Evolutionary conservation across 1,140 invertebrate genomes (phyloP), one percentile per base, ranked within the genome.

Genomic region (Drosophila tani): DNA sequence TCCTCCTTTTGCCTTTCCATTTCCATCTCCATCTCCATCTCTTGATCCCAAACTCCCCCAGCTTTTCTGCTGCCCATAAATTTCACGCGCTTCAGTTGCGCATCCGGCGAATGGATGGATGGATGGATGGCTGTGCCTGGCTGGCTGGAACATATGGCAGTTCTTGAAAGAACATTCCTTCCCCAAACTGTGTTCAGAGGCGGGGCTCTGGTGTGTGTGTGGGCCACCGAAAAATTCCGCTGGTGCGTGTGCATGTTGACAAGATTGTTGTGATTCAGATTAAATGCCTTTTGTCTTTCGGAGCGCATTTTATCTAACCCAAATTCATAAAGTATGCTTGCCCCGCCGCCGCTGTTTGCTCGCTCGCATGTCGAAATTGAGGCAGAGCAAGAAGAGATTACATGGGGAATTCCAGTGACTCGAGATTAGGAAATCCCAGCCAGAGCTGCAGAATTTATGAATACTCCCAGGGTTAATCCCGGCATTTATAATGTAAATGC

Each of bases 231-330:
- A 51, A 67, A 50, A 11, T 68, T 49, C 40, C 32, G 19, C 41
- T 40, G 29, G 38, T 62, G 73, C 50, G 43, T 50, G 40, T 66
- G 67, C 82, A 67, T 88, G 84, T 79, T 80, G 74, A 90, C 81
- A 88, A 90, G 81, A 90, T 90, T 85, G 85, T 90, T 88, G 74
- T 77, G 53, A 76, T 79, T 85, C 58, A 79, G 85, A 88, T 88
- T 90, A 88, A 85, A 88, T 90, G 81, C 74, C 85, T 82, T 73
- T 83, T 77, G 73, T 83, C 62, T 88, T 62, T 21, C 51, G 19
- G 78, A 79, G 83, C 83, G 64, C 70, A 80, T 86, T 82, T 88
- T 88, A 88, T 88, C 84, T 88, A 90, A 81, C 84, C 81, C 74
- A 88, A 56, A 77, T 77, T 68, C 75, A 88, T 78, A 74, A 81